Evolutionary conservation across 2,888 invertebrate genomes (phyloP), one percentile per base, ranked within the genome.

Genomic region (Calephelis perditalis): DNA sequence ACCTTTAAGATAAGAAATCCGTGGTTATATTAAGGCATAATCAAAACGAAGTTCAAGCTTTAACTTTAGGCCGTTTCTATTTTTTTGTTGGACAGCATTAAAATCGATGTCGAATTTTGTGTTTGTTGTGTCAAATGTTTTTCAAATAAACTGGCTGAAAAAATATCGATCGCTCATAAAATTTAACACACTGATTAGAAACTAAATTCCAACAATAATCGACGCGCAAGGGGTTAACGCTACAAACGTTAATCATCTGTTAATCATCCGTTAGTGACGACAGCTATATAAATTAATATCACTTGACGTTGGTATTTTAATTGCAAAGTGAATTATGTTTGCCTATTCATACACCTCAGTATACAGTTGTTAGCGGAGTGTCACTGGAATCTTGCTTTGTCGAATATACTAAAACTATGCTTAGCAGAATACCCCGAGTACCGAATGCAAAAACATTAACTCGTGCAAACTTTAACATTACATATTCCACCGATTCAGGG

Each of bases 381-480:
- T 67, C 71, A 68, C 71, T 69, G 69, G 71, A 70, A 68, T 65
- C 69, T 67, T 68, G 65, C 71, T 72, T 72, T 71, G 72, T 64
- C 68, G 67, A 69, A 68, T 67, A 69, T 63, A 67, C 58, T 63
- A 67, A 62, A 55, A 62, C 54, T 62, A 60, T 54, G 59, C 60
- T 40, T 26, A 15, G 60, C 45, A 35, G 52, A 52, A 52, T 52
- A 52, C 52, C 52, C 52, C 52, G 52, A 59, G 57, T 49, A 58
- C 58, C 46, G 68, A 70, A 62, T 65, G 64, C 65, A 71, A 73
- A 79, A 78, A 77, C 75, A 80, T 81, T 76, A 73, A 77, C 65
- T 75, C 74, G 81, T 79, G 80, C 80, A 83, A 78, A 81, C 76
- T 79, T 75, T 70, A 74, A 74, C 71, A 74, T 65, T 64, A 70